These are phyloP conservation scores for Metridium senile DNA, from an alignment of 92 coral and sea anemone genomes.

Conservation along the genomic window DNA sequence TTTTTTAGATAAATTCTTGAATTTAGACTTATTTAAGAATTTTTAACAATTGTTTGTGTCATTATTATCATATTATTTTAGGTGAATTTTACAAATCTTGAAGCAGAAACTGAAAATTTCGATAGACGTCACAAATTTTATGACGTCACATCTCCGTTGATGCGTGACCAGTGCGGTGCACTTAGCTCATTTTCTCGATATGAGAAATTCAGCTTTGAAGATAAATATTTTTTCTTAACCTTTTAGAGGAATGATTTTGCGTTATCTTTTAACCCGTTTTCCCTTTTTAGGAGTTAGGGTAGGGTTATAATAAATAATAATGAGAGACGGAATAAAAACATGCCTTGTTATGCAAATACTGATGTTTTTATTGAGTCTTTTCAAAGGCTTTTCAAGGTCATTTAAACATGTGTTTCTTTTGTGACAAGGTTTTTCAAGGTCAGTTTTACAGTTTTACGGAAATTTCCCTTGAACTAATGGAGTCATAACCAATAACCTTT, in stretches of 20 bases:
- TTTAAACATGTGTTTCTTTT: not conserved
- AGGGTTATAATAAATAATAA: too few relatives aligned
- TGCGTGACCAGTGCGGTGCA: not conserved
- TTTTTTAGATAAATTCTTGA: not conserved
- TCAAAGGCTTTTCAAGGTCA: conserved; percentile 6
- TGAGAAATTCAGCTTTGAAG: not conserved
- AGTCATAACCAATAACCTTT: too few relatives aligned
- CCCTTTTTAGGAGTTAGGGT: too few relatives aligned
- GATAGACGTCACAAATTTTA: too few relatives aligned
- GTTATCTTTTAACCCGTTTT: not conserved
- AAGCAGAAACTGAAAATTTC: not conserved
- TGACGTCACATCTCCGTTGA: not conserved
- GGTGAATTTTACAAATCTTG: too few relatives aligned
- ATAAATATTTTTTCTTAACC: not conserved
- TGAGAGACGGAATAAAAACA: not conserved
- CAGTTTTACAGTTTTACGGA: not conserved
- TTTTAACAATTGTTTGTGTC: too few relatives aligned
- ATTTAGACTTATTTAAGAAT: not conserved
- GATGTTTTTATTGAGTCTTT: not conserved
- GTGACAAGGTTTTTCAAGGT: conserved; percentile 7
- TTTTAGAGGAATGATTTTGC: not conserved
- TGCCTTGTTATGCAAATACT: not conserved
- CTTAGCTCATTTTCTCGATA: not conserved
- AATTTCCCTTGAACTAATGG: too few relatives aligned
- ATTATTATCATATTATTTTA: too few relatives aligned